These are phyloP conservation scores for Eueremaeus valkanovi DNA, from an alignment of 2,888 invertebrate genomes.

Conservation along the genomic window DNA sequence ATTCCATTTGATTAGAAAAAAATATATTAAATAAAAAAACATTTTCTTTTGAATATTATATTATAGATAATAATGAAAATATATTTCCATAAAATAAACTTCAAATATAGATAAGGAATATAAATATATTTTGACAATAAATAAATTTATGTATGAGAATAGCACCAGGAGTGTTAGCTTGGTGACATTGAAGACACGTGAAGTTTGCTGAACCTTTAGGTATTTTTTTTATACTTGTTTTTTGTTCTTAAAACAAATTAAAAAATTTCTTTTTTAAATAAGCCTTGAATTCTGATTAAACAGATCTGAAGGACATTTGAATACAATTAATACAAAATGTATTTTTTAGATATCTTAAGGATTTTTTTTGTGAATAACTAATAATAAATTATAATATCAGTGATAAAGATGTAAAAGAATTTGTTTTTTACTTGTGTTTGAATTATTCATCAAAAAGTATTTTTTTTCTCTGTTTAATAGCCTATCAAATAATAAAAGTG, in stretches of 20 bases:
- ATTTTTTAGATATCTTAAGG: neutral
- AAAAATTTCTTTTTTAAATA: neutral
- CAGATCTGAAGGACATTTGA: neutral
- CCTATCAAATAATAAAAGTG: too few species aligned
- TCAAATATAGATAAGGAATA: neutral
- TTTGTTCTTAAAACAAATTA: neutral
- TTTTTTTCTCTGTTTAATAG: too few species aligned
- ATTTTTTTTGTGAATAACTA: neutral
- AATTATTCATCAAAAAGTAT: too few species aligned
- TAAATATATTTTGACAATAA: too few species aligned
- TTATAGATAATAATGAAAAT: too few species aligned
- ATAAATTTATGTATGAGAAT: neutral
- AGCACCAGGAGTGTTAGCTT: neutral
- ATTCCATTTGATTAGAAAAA: too few species aligned
- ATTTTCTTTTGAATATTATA: too few species aligned
- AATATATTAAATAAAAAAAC: too few species aligned
- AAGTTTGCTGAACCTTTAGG: neutral
- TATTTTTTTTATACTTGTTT: neutral
- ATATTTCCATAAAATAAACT: too few species aligned
- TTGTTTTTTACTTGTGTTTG: too few species aligned
- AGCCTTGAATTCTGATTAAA: neutral
- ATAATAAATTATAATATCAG: neutral
- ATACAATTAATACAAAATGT: neutral
- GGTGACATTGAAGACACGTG: neutral
- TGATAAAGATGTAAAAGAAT: neutral